Evolutionary conservation across 2,113 vertebrate genomes (phyloP).

Genomic region (Phoxinus phoxinus): DNA sequence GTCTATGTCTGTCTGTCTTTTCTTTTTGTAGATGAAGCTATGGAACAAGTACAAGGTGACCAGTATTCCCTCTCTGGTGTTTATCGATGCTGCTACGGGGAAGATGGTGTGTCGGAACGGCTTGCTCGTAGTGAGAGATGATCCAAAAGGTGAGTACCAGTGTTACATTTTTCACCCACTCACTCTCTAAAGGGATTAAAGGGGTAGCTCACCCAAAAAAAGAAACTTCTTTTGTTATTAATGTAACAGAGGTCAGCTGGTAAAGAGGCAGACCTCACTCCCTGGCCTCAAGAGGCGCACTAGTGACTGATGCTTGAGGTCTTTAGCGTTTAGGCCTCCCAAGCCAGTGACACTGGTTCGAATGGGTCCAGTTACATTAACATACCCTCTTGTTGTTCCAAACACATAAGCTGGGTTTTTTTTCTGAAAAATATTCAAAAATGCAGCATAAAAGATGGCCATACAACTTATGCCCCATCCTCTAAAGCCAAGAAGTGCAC

Average conservation of each 20-base stretch:
- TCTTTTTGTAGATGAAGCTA: slow-evolving; percentile 86
- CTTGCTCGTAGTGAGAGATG: slow-evolving; percentile 93
- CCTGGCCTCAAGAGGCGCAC: too few species aligned
- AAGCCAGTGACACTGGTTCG: too few species aligned
- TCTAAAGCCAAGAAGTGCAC: not conserved
- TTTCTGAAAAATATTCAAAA: too few species aligned
- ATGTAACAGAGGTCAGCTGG: too few species aligned
- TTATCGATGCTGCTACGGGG: slow-evolving; percentile 89
- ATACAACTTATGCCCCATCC: not conserved
- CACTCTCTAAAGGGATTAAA: not conserved
- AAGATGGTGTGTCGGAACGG: slow-evolving; percentile 96
- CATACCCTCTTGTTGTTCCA: not conserved
- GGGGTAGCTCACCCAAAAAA: not conserved
- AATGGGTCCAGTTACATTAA: too few species aligned
- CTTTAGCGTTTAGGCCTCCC: too few species aligned
- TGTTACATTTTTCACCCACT: not conserved
- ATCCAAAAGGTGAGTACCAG: slow-evolving; percentile 87
- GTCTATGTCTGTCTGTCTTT: not conserved
- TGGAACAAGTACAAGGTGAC: slow-evolving; percentile 99
- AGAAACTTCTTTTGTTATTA: too few species aligned
- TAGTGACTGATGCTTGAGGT: too few species aligned
- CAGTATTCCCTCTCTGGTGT: slow-evolving; percentile 97
- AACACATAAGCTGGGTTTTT: not conserved
- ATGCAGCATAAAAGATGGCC: not conserved
- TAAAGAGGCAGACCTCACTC: too few species aligned